Base-by-base conservation (phyloP, 2,113 vertebrate species). In the Ranitomeya imitator region DNA sequence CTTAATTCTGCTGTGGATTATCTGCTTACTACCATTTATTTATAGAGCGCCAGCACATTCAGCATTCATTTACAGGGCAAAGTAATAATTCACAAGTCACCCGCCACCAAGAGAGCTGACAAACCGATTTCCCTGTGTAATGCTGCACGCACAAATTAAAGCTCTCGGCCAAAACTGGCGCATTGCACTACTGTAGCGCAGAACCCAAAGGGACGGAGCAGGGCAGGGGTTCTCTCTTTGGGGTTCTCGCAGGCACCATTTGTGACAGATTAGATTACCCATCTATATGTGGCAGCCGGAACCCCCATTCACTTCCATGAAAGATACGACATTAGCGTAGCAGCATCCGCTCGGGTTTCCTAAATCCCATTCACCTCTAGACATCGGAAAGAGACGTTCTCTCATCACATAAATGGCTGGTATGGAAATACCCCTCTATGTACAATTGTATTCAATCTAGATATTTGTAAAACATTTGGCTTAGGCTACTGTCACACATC, bases 1-100 rank as follows among this genome's bases (percentile, higher is more conserved):
- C 51, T 74, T 76, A 19, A 76, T 76, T 76, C 73, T 21, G 73
- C 19, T 37, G 21, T 51, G 73, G 73, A 76, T 76, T 76, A 76
- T 76, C 73, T 76, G 73, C 73, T 76, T 76, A 45, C 31, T 76
- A 21, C 73, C 31, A n/a, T 76, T 76, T 76, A 76, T 76, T 76
- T 76, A 76, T 76, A 52, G 26, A 76, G 73, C 37, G 37, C 73
- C 73, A 52, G 37, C 37, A 76, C 73, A 76, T 76, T 76, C 73
- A 52, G 73, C 45, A 76, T 52, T 76, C 14, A 76, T 52, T 76
- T 76, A 74, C 71, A 76, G 73, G 73, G 45, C 18, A 76, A 76
- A 10, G 73, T 52, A 52, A 52, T 76, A 19, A 76, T 52, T 76
- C 52, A 76, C 73, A 10, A 26, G 73, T 45, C 37, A 52, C 31